These are phyloP conservation scores for Piaya cayana DNA, from an alignment of 2,113 vertebrate species.

Conservation along the genomic window DNA sequence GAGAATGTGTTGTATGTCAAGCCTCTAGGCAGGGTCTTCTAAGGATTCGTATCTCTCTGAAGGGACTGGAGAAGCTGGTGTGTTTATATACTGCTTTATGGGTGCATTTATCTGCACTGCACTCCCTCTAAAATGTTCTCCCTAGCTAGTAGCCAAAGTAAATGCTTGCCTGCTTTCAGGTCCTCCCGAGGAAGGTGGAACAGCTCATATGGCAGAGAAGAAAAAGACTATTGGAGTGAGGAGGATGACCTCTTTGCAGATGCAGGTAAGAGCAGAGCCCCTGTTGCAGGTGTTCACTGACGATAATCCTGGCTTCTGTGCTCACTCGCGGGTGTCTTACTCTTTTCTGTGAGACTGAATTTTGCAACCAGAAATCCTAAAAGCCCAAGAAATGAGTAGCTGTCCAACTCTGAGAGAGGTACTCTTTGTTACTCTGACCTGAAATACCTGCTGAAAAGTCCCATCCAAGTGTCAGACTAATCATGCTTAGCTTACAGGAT, in stretches of 20 bases:
- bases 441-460: background rate
- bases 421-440: background rate
- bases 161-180: slow-evolving; percentile 52
- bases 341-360: background rate
- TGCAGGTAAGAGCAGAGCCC: slow-evolving; percentile 40
- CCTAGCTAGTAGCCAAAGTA: background rate
- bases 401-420: rapidly evolving
- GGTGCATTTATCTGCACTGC: rapidly evolving
- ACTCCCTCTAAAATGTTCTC: background rate
- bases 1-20: rapidly evolving
- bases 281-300: background rate
- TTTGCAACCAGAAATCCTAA: background rate
- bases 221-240: slow-evolving; percentile 75
- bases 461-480: background rate
- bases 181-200: slow-evolving; percentile 10
- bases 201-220: slow-evolving; percentile 37
- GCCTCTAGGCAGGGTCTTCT: background rate
- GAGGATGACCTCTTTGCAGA: slow-evolving; percentile 77
- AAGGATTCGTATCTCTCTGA: rapidly evolving
- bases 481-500: background rate
- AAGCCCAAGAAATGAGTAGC: background rate
- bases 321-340: background rate
- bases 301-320: background rate
- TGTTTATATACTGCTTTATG: background rate
- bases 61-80: background rate